Evolutionary conservation across 2,113 vertebrate genomes (phyloP).

Genomic region (Gopherus evgoodei): DNA sequence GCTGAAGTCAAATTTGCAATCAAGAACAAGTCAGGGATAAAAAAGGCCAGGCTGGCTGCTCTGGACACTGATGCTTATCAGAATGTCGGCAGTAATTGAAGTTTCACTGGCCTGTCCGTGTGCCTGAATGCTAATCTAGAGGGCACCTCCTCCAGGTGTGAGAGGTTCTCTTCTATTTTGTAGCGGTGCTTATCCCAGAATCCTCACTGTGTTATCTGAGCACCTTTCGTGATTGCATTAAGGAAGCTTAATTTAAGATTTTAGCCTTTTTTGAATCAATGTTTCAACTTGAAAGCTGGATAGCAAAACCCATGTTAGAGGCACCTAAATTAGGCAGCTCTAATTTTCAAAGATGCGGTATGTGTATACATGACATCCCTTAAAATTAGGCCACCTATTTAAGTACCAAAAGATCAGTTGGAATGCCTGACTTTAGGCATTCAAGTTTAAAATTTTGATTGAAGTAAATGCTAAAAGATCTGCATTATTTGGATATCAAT

Average conservation of each 20-base stretch:
- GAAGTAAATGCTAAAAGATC: not conserved
- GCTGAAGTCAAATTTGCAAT: not conserved
- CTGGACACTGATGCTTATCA: not conserved
- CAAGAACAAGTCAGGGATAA: not conserved
- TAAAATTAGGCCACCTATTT: not conserved
- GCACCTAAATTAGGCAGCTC: not conserved
- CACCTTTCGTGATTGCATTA: constrained; percentile 12
- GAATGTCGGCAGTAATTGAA: not conserved
- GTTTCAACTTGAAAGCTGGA: not conserved
- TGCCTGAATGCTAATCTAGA: not conserved
- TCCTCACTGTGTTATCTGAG: not conserved
- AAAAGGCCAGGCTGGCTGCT: not conserved
- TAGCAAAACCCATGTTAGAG: not conserved
- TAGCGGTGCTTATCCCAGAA: not conserved
- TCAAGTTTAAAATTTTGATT: not conserved
- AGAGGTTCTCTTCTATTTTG: not conserved
- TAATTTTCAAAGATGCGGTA: not conserved
- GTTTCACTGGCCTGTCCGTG: not conserved
- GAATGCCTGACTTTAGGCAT: constrained; percentile 8
- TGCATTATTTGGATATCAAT: not conserved
- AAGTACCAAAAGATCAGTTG: not conserved
- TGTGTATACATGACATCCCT: not conserved
- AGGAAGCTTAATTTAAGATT: not conserved
- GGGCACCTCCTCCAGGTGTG: not conserved
- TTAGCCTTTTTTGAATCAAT: no score